Percentiles rank a stretch among this genome's conserved stretches.
These are phyloP conservation scores for Procambarus virginalis DNA, from an alignment of 1,140 invertebrate genomes.

Conservation along the genomic window DNA sequence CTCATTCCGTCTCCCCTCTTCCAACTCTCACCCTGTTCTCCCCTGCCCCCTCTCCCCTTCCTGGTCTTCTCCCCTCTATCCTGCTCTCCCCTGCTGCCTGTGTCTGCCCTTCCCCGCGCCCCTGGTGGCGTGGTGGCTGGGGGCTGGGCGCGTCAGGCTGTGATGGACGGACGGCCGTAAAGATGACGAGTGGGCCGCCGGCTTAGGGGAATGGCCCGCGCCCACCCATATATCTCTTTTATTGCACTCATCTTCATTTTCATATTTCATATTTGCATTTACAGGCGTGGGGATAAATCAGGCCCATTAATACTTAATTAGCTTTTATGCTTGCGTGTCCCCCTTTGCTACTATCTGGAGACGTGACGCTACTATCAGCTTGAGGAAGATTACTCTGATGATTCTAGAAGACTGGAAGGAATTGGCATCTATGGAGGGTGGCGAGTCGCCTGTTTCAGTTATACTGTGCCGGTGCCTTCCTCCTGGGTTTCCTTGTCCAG, in stretches of 20 bases:
- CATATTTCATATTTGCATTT: conserved; percentile 86
- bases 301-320: conserved; percentile 81
- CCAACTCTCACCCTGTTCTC: neutral
- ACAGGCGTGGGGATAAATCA: conserved; percentile 78
- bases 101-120: neutral
- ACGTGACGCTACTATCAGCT: conserved; percentile 9
- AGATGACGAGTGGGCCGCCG: conserved; percentile 78
- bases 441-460: too few species aligned
- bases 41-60: conserved; percentile 3
- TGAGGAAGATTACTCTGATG: neutral
- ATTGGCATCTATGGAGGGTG: too few species aligned
- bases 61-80: neutral
- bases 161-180: conserved; percentile 81
- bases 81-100: neutral
- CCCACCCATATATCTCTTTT: conserved; percentile 85
- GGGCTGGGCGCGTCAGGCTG: conserved; percentile 52
- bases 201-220: conserved; percentile 83
- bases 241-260: conserved; percentile 86
- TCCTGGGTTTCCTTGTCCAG: too few species aligned
- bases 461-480: too few species aligned
- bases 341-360: neutral
- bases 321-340: conserved; percentile 76
- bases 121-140: neutral
- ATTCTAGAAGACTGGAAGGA: too few species aligned
- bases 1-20: conserved; percentile 5